A percentile compares a stretch with the other conserved stretches of the same genome.
Evolutionary conservation across 2,888 invertebrate genomes (phyloP).

Genomic region (Ophioninae sp.): DNA sequence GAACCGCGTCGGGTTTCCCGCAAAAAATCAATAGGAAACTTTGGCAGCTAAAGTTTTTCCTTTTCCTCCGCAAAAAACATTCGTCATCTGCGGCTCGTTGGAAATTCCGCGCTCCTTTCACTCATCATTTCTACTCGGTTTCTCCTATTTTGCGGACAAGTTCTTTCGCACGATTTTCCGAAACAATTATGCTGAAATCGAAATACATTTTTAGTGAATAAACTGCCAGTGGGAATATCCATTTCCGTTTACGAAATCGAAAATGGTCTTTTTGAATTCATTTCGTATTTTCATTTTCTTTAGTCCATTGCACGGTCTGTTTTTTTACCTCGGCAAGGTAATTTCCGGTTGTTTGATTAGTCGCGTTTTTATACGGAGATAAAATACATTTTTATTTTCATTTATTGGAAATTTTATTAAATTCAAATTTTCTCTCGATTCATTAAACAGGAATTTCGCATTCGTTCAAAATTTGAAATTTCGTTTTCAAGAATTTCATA

Average conservation of each 20-base stretch:
- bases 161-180: neutral
- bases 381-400: too few species aligned
- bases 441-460: too few species aligned
- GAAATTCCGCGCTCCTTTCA: slow-evolving; percentile 27
- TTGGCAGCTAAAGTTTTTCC: neutral
- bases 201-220: neutral
- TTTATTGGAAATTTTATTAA: too few species aligned
- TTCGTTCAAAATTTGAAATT: too few species aligned
- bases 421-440: too few species aligned
- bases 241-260: neutral
- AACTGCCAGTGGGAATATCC: neutral
- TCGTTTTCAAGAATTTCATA: too few species aligned
- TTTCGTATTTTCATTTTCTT: too few species aligned
- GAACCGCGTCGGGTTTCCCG: neutral
- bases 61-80: slow-evolving; percentile 15
- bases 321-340: too few species aligned
- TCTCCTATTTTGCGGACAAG: slow-evolving; percentile 17
- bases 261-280: neutral
- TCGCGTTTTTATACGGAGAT: too few species aligned
- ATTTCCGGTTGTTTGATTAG: too few species aligned
- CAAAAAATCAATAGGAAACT: neutral
- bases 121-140: slow-evolving; percentile 33
- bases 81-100: slow-evolving; percentile 48
- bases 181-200: neutral
- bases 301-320: too few species aligned